Evolutionary conservation across 2,888 invertebrate genomes (phyloP), one percentile per base, ranked within the genome.

Genomic region (Brassicogethes aeneus): DNA sequence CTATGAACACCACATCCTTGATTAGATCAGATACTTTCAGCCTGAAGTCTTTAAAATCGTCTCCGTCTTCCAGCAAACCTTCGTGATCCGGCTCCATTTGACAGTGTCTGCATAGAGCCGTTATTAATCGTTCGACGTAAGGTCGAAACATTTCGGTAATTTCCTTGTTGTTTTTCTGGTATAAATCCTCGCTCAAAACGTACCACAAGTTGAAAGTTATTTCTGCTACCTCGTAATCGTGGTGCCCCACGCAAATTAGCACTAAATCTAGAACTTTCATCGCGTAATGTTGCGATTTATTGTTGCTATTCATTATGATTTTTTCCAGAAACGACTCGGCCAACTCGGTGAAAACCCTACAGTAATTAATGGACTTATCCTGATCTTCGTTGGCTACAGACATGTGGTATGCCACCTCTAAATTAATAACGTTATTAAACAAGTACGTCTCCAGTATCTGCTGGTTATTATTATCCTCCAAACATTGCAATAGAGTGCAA

Each of bases 191-290:
- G 2, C 96, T 94, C 23, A 99, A 69, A 16, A 90, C 79, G 42
- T 93, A 96, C 99, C 99, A 99, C 43, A 96, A 76, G 68, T 92
- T 90, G 65, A 97, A 99, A 1, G 97, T 94, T 52, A 96, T 90
- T 62, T 82, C 82, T 17, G 82, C 81, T 55, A 48, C 44, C 77
- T 96, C 94, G 70, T 94, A 97, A 66, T 97, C 95, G 68, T 95
- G 94, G 72, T 97, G 95, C 0, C 93, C 93, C 7, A 93, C 89
- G 69, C 96, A 94, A 29, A 85, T 81, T 35, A 97, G 72, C 7
- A 94, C 83, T 51, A 95, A 72, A 63, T 97, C 94, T 45, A 99
- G 71, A 2, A 89, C 82, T 62, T 86, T 82, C 47, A 93, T 72
- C 1, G 86, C 82, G 69, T 84, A 88, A 66, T 89, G 86, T 45